Evolutionary conservation across 2,797 vertebrate species (phyloP), one percentile per base, ranked within the genome.

Genomic region (Anabacerthia variegaticeps): DNA sequence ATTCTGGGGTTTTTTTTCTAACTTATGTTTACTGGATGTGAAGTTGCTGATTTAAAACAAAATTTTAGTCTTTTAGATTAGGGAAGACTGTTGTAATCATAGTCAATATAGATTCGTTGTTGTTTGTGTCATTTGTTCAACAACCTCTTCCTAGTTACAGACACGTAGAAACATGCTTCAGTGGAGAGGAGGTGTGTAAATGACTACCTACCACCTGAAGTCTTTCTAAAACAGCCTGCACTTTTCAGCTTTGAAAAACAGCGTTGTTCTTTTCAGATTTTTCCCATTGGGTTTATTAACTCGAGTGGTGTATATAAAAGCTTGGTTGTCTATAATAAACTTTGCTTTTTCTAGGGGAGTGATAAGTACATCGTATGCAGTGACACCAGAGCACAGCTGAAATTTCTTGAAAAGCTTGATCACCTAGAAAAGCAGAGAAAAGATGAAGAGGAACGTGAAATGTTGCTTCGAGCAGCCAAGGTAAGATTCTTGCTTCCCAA

Each of bases 341-440:
- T 46, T 85, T 46, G 91, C 39, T 67, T 61, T 63, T 96, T 88
- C 59, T 76, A 99, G 99, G 98, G 98, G 10, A 98, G 97, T 91
- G 97, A 97, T 88, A 97, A 96, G 51, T 98, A 99, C 51, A 48
- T 92, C 3, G 79, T 98, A 76, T 98, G 97, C 73, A 99, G 90
- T 87, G 99, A 99, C 75, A 98, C 98, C 6, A 98, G 98, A 73
- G 98, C 98, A 68, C 99, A 99, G 92, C 98, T 99, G 88, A 99
- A 97, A 89, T 99, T 99, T 96, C 97, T 99, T 74, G 99, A 99
- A 95, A 98, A 99, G 80, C 97, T 99, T 16, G 99, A 99, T 96
- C 98, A 97, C 69, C 80, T 99, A 68, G 99, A 99, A 96, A 99
- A 98, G 93, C 98, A 98, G 95, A 98, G 98, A 78, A 99, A 97